Conservation (phyloP, 2,888 invertebrate genomes). For the Serripes groenlandicus region DNA sequence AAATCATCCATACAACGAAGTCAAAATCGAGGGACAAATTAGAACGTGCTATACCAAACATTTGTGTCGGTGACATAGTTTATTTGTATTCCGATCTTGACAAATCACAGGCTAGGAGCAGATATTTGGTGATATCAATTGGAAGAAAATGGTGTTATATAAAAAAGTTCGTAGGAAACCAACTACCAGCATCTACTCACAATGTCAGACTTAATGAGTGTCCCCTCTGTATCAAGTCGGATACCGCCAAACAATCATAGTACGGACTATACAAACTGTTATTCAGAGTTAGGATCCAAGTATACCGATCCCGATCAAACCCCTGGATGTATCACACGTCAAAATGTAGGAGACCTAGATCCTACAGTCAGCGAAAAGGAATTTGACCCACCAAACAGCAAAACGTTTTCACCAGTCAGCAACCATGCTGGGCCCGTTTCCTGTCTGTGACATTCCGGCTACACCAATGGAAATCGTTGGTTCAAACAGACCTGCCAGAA, state of each 20-base stretch:
- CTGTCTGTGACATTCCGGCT: constrained; percentile 7
- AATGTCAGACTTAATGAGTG: constrained; percentile 24
- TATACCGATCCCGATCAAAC: not conserved
- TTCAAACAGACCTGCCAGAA: not conserved
- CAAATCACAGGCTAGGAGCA: constrained; percentile 12
- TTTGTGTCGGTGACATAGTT: constrained; percentile 21
- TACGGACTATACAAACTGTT: not conserved
- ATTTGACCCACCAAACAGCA: not conserved
- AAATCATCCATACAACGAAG: constrained; percentile 18
- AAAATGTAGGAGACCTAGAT: not conserved
- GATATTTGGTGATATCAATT: constrained; percentile 25
- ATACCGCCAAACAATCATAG: too few relatives aligned
- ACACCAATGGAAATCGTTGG: constrained; percentile 8
- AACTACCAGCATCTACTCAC: constrained; percentile 12
- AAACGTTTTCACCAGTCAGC: not conserved
- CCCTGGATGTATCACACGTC: too few relatives aligned
- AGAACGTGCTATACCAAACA: not conserved
- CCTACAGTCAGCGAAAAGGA: not conserved
- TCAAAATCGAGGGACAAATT: not conserved
- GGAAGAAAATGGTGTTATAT: constrained; percentile 35
- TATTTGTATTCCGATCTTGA: constrained; percentile 14
- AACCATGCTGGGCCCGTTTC: too few relatives aligned
- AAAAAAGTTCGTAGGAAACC: constrained; percentile 25
- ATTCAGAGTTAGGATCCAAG: not conserved
- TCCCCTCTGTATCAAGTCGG: too few relatives aligned